A percentile compares a stretch with the other conserved stretches of the same genome.
phyloP scores from a whole-genome alignment of 1,140 invertebrate genomes.

The Drosophila bifasciata region DNA sequence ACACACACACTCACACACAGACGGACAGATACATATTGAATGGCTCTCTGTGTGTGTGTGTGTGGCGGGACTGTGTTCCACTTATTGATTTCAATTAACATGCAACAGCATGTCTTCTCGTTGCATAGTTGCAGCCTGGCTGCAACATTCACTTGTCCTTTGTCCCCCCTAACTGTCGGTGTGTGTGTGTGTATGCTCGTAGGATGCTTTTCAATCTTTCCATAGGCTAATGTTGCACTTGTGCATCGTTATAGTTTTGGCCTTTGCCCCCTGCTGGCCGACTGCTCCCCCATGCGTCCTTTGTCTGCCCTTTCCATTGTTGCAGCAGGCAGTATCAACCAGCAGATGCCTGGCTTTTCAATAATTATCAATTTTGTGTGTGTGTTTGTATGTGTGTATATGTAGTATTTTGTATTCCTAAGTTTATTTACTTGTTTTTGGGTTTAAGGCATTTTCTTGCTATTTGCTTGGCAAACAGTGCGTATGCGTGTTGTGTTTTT shows the following conservation, averaged over 20 bases:
- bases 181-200: conserved; percentile 10
- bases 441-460: conserved; percentile 70
- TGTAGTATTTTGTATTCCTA: conserved; percentile 55
- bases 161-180: conserved; percentile 9
- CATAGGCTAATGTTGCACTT: conserved; percentile 80
- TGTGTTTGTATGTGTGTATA: conserved; percentile 48
- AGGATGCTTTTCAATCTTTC: conserved; percentile 75
- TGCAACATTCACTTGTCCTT: conserved; percentile 43
- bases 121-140: conserved; percentile 50
- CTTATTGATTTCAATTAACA: conserved; percentile 83
- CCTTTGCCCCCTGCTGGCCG: conserved; percentile 13
- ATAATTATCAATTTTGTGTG: conserved; percentile 78
- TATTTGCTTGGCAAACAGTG: conserved; percentile 74
- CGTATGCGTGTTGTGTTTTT: conserved; percentile 70
- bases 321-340: conserved; percentile 17
- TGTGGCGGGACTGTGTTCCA: conserved; percentile 47
- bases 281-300: neutral
- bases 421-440: conserved; percentile 81
- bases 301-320: conserved; percentile 17
- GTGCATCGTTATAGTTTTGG: conserved; percentile 71
- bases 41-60: conserved; percentile 12
- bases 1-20: conserved; percentile 39
- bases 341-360: conserved; percentile 40
- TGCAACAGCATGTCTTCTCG: conserved; percentile 80
- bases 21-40: conserved; percentile 9